phyloP scores from a whole-genome alignment of 2,797 vertebrate species.

The Anableps anableps region DNA sequence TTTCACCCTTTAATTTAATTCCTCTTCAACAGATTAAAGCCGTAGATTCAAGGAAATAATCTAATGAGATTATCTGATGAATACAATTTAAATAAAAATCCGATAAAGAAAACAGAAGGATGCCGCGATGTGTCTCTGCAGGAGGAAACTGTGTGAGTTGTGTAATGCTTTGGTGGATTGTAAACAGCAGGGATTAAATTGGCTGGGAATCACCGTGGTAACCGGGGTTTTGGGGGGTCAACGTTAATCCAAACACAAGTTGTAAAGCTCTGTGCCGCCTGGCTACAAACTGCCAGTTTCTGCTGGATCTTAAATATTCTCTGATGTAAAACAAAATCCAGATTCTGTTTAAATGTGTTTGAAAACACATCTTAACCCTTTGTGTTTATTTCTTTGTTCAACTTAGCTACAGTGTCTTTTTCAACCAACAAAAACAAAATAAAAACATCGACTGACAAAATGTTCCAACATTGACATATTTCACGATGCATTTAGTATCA shows the following conservation, averaged over 20 bases:
- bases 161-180: background rate
- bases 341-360: too few species aligned
- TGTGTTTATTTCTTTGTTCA: background rate
- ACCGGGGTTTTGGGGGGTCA: background rate
- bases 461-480: too few species aligned
- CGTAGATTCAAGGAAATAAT: background rate
- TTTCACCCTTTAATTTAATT: too few species aligned
- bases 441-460: too few species aligned
- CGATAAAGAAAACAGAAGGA: background rate
- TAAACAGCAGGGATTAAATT: slow-evolving; percentile 1
- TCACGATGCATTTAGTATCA: too few species aligned
- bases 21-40: background rate
- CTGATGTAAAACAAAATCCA: background rate
- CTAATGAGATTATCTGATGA: background rate
- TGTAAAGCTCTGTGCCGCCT: background rate
- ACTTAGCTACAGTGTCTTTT: too few species aligned
- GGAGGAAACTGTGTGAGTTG: background rate
- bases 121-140: background rate
- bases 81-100: background rate
- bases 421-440: too few species aligned
- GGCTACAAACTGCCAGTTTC: background rate
- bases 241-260: background rate
- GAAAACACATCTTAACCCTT: background rate
- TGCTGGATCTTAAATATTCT: background rate
- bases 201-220: background rate